Conservation (phyloP, 2,888 invertebrate genomes). For the Drosophila eohydei region DNA sequence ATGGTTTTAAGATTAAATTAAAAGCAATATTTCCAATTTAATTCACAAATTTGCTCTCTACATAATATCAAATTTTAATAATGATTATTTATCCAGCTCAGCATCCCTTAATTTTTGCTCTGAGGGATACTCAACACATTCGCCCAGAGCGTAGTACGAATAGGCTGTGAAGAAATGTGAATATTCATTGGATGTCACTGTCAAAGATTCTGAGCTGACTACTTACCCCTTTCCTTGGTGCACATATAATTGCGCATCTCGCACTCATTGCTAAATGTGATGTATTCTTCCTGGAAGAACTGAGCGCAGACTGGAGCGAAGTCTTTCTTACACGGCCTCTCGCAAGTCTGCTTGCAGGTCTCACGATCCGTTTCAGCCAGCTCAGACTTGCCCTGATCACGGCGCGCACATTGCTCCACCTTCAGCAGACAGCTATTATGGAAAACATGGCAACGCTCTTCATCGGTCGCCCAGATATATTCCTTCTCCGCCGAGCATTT, state of each 20-base stretch:
- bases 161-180: slow-evolving; percentile 7
- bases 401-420: slow-evolving; percentile 30
- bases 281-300: slow-evolving; percentile 30
- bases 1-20: neutral
- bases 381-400: slow-evolving; percentile 4
- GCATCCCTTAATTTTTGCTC: neutral
- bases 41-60: neutral
- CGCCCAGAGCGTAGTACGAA: slow-evolving; percentile 18
- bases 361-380: slow-evolving; percentile 15
- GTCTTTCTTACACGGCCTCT: neutral
- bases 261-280: slow-evolving; percentile 35
- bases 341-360: slow-evolving; percentile 25
- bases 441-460: slow-evolving; percentile 30
- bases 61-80: neutral
- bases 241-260: slow-evolving; percentile 30
- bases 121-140: slow-evolving; percentile 3
- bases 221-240: slow-evolving; percentile 16
- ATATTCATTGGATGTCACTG: neutral
- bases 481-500: slow-evolving; percentile 23
- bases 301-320: slow-evolving; percentile 32
- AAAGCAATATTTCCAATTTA: neutral
- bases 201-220: too few species aligned
- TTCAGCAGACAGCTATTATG: slow-evolving; percentile 20
- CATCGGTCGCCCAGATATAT: slow-evolving; percentile 43
- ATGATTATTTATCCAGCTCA: neutral